These are phyloP conservation scores for Tetragonula clypearis DNA, from an alignment of 1,140 invertebrate species.

Conservation along the genomic window DNA sequence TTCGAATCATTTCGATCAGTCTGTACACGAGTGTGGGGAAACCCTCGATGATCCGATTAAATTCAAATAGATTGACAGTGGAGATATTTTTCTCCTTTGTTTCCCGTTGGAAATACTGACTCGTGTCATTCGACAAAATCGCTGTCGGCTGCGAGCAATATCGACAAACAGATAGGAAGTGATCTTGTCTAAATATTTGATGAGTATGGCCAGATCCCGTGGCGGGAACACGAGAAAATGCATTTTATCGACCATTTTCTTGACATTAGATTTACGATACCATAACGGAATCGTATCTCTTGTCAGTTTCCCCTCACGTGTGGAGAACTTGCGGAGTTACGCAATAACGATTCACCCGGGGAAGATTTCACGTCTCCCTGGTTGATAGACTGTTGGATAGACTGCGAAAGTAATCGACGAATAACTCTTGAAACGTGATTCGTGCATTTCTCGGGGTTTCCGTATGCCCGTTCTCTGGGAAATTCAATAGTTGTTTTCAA, in stretches of 20 bases:
- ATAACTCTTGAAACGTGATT: not conserved
- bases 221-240: not conserved
- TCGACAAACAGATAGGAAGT: not conserved
- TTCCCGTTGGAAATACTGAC: too few species aligned
- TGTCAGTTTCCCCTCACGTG: not conserved
- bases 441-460: too few species aligned
- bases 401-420: not conserved
- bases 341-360: slow-evolving; percentile 18
- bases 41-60: too few species aligned
- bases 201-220: not conserved
- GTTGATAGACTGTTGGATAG: not conserved
- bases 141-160: not conserved
- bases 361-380: not conserved
- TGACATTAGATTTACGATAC: not conserved
- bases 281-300: slow-evolving; percentile 13
- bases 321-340: not conserved
- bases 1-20: too few species aligned
- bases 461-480: not conserved
- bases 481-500: too few species aligned
- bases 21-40: too few species aligned
- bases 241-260: not conserved
- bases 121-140: not conserved
- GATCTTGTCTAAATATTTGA: not conserved
- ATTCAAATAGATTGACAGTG: too few species aligned
- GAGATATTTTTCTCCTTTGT: too few species aligned